A percentile compares a stretch with the other conserved stretches of the same genome.
Evolutionary conservation across 2,888 invertebrate species (phyloP).

Genomic region (Diogma glabrata): DNA sequence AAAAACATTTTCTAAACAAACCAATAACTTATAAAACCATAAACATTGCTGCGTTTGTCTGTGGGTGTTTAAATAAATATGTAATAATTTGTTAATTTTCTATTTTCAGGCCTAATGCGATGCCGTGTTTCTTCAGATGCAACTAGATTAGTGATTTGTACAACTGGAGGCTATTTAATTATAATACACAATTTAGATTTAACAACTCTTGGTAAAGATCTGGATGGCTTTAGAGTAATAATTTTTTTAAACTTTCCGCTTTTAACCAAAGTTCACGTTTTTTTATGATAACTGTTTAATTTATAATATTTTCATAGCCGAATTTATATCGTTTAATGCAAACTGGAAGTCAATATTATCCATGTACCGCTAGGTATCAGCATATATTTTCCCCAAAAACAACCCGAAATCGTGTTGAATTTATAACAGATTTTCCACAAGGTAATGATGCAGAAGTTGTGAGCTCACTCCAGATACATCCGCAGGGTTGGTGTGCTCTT

Average conservation of each 20-base stretch:
- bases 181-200: conserved; percentile 82
- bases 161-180: conserved; percentile 80
- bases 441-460: conserved; percentile 83
- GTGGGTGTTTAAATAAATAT: too few relatives aligned
- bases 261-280: background rate
- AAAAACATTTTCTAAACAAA: too few relatives aligned
- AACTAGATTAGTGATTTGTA: conserved; percentile 79
- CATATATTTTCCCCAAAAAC: conserved; percentile 64
- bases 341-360: conserved; percentile 68
- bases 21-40: too few relatives aligned
- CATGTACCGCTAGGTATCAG: conserved; percentile 68
- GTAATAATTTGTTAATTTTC: background rate
- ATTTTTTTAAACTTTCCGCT: too few relatives aligned
- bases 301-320: too few relatives aligned
- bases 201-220: conserved; percentile 62
- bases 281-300: too few relatives aligned
- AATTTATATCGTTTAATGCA: conserved; percentile 84
- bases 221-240: conserved; percentile 72
- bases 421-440: conserved; percentile 79
- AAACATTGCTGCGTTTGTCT: too few relatives aligned
- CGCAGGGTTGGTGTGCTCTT: conserved; percentile 79
- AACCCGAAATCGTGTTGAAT: conserved; percentile 74
- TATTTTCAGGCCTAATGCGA: conserved; percentile 47
- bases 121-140: conserved; percentile 79
- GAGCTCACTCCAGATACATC: conserved; percentile 80